A percentile compares a stretch with the other conserved stretches of the same genome.
phyloP scores from a whole-genome alignment of 2,888 invertebrate genomes.

The Eucera pruinosa region DNA sequence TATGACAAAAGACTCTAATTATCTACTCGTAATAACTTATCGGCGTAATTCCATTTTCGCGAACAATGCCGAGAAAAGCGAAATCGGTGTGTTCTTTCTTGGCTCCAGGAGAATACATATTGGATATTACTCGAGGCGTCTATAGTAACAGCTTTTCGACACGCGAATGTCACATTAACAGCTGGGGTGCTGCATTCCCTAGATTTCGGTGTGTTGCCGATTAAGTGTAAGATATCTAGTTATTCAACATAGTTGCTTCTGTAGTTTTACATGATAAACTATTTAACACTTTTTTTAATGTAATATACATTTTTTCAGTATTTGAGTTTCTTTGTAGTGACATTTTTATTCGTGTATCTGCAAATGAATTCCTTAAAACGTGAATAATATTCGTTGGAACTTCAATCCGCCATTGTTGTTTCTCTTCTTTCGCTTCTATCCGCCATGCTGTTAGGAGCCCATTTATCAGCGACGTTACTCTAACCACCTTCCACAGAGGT shows the following conservation, averaged over 20 bases:
- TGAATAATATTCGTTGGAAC: slow-evolving; percentile 45
- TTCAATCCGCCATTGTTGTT: slow-evolving; percentile 66
- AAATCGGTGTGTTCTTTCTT: slow-evolving; percentile 60
- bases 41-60: slow-evolving; percentile 73
- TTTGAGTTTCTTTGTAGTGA: too few species aligned
- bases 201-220: slow-evolving; percentile 46
- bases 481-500: slow-evolving; percentile 79
- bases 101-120: slow-evolving; percentile 76
- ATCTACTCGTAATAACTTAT: slow-evolving; percentile 73
- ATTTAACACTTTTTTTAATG: neutral
- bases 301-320: too few species aligned
- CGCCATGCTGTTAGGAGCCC: slow-evolving; percentile 79
- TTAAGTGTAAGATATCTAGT: slow-evolving; percentile 53
- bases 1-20: slow-evolving; percentile 71
- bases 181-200: slow-evolving; percentile 63
- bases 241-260: slow-evolving; percentile 1
- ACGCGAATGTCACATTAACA: slow-evolving; percentile 80
- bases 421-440: slow-evolving; percentile 62
- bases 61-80: slow-evolving; percentile 67
- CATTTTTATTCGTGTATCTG: neutral
- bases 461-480: slow-evolving; percentile 79
- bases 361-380: neutral
- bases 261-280: neutral
- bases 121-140: slow-evolving; percentile 79
- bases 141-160: slow-evolving; percentile 76